These are phyloP conservation scores for Dynastes hyllus DNA, from an alignment of 2,888 invertebrate species.

Conservation along the genomic window DNA sequence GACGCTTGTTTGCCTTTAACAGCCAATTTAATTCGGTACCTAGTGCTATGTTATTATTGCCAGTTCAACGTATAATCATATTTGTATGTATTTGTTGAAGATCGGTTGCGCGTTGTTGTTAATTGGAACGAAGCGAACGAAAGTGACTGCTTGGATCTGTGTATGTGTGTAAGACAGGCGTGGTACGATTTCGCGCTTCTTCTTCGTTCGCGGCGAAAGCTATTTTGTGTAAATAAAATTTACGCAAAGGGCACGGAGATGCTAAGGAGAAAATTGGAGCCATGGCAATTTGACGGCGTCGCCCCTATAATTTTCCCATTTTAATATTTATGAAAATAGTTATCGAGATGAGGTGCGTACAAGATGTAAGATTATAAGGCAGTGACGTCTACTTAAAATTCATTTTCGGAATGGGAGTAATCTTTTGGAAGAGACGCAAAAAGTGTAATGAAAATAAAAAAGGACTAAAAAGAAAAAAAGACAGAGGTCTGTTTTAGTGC, in stretches of 20 bases:
- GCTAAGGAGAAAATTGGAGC: background rate
- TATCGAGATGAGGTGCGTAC: constrained; percentile 40
- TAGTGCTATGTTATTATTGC: constrained; percentile 27
- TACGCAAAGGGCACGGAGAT: constrained; percentile 9
- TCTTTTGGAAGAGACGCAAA: background rate
- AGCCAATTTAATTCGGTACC: constrained; percentile 38
- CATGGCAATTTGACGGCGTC: constrained; percentile 17
- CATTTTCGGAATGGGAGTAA: background rate
- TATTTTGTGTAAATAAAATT: constrained; percentile 47
- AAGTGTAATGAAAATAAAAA: background rate
- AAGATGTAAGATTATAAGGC: background rate
- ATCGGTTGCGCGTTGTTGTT: constrained; percentile 34
- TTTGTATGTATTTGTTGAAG: constrained; percentile 40
- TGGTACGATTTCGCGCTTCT: constrained; percentile 23
- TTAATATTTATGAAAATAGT: constrained; percentile 30
- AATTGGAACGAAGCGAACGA: constrained; percentile 23
- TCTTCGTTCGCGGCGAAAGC: background rate
- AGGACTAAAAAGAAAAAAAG: background rate
- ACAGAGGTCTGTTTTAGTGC: too few relatives aligned
- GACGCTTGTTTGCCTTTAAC: constrained; percentile 46
- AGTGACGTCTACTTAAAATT: background rate
- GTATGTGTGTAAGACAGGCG: background rate
- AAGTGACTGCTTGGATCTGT: background rate
- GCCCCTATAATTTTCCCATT: constrained; percentile 20
- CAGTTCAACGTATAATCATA: constrained; percentile 36